Base-by-base conservation (phyloP, 2,888 invertebrate species). In the Eupithecia centaureata region DNA sequence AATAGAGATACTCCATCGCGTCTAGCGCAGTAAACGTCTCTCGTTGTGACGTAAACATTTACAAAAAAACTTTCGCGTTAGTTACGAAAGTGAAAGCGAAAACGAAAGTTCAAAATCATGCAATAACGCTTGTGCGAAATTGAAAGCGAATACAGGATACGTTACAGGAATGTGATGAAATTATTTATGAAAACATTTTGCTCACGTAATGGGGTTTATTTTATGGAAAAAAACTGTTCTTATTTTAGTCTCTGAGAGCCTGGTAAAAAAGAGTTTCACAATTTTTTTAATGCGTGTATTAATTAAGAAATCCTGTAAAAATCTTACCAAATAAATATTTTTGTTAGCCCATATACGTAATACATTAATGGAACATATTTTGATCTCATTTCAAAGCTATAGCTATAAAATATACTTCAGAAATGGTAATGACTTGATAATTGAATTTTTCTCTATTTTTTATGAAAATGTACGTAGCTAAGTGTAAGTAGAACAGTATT, bases 21-120 rank as follows among this genome's bases (percentile, higher is more conserved):
- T 69, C 71, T 76, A 73, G 66, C 72, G 73, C 73, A 73, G 70
- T 71, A 72, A 73, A 65, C 73, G 76, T 76, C 76, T 74, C 73
- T 71, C 62, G 58, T 54, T 72, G 72, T 76, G 76, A 76, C 76
- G 76, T 76, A 76, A 76, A 73, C 73, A 71, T 74, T 74, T 71
- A 73, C 73, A 73, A 74, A 76, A 73, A 76, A 76, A 76, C 76
- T 76, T 76, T 76, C 76, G 76, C 74, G 72, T 74, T 73, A 76
- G 75, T 76, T 76, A 70, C 76, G 76, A 76, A 74, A 76, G 76
- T 68, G 76, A 76, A 76, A 76, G 76, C 74, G 76, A 74, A 76
- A 72, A 74, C 73, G 76, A 76, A 76, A 76, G 76, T 76, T 76
- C 76, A 76, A 76, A 76, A 74, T 74, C 74, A 76, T 74, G 74